phyloP scores from a whole-genome alignment of 2,113 vertebrate genomes.

The Aplodontia rufa region DNA sequence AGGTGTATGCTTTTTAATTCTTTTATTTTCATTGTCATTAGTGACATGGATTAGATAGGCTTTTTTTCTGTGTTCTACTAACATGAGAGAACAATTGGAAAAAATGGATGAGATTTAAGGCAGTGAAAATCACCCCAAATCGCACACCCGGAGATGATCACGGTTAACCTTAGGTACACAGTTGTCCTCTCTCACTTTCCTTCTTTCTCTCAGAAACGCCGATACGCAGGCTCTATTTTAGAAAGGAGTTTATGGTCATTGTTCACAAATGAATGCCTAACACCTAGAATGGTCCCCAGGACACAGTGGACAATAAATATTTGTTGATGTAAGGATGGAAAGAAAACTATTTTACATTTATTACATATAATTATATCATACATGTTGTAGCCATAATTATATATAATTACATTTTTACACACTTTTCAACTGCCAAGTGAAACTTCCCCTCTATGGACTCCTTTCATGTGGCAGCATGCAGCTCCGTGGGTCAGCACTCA shows the following conservation, averaged over 20 bases:
- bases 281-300: not conserved
- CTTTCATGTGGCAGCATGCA: fast-evolving
- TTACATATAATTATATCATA: not conserved
- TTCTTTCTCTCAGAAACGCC: not conserved
- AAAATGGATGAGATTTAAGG: not conserved
- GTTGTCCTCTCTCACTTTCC: not conserved
- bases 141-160: not conserved
- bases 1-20: not conserved
- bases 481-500: not conserved
- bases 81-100: not conserved
- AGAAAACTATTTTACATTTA: not conserved
- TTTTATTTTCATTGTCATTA: not conserved
- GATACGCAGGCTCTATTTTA: not conserved
- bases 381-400: not conserved
- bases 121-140: not conserved
- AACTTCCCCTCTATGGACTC: not conserved
- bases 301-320: not conserved
- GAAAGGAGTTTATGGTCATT: not conserved
- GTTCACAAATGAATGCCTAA: not conserved
- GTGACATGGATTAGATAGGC: not conserved
- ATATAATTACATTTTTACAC: not conserved
- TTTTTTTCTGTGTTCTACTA: not conserved
- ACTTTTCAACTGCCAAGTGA: not conserved
- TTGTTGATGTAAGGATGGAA: not conserved
- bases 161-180: not conserved